These are phyloP conservation scores for Enteromius fasciolatus DNA, from an alignment of 2,797 vertebrate species.

Conservation along the genomic window DNA sequence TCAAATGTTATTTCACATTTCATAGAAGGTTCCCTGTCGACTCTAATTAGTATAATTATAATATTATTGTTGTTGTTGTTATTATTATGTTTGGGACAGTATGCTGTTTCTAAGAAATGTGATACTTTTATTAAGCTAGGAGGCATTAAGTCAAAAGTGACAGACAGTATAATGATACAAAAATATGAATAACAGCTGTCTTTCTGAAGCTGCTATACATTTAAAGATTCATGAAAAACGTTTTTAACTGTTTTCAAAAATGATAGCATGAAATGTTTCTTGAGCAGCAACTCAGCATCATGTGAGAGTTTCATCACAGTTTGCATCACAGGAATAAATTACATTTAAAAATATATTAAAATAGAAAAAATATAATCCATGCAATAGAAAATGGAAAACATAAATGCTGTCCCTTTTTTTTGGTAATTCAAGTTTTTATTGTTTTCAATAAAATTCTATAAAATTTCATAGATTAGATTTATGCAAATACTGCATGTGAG, in stretches of 20 bases:
- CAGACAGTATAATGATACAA: background rate
- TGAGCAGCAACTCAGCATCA: no score
- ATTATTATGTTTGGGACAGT: background rate
- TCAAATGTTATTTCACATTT: background rate
- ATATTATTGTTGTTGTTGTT: background rate
- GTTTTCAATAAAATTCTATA: no score
- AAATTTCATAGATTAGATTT: no score
- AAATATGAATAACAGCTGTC: background rate
- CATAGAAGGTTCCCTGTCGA: background rate
- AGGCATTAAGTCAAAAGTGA: background rate
- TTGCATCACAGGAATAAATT: no score
- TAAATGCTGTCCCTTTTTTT: background rate
- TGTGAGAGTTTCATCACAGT: background rate
- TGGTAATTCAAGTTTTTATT: no score
- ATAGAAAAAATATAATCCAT: background rate
- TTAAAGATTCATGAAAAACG: background rate
- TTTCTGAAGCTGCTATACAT: background rate
- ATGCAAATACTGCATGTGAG: no score
- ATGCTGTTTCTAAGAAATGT: background rate
- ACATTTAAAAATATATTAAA: background rate
- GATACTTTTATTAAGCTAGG: background rate
- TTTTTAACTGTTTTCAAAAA: background rate
- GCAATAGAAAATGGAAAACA: background rate
- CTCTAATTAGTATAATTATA: background rate
- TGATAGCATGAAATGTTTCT: background rate